Conservation (phyloP, 2,888 invertebrate species). For the Crepidodera aurea region DNA sequence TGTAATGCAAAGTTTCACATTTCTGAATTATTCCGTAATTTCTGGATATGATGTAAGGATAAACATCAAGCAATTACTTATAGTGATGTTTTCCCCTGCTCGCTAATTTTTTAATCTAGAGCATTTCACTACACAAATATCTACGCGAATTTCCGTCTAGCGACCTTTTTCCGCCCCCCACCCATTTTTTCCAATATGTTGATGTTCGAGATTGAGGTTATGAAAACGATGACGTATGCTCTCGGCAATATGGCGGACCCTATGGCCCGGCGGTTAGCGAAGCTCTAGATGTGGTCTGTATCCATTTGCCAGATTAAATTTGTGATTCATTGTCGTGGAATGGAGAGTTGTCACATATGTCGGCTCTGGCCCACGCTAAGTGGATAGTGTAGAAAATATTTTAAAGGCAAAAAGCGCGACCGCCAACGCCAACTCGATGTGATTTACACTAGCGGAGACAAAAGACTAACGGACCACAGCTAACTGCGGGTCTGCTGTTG, state of each 20-base stretch:
- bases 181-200: conserved; percentile 32
- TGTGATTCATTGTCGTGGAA: conserved; percentile 68
- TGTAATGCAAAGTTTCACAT: too few species aligned
- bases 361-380: conserved; percentile 62
- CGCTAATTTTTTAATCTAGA: too few species aligned
- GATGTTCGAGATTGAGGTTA: conserved; percentile 45
- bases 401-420: conserved; percentile 56
- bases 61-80: too few species aligned
- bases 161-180: neutral
- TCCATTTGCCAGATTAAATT: conserved; percentile 79
- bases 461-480: conserved; percentile 31
- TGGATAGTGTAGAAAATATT: conserved; percentile 61
- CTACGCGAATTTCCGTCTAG: neutral
- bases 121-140: too few species aligned
- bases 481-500: conserved; percentile 3
- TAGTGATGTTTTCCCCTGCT: too few species aligned
- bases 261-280: conserved; percentile 35
- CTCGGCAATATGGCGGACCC: conserved; percentile 59
- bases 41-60: too few species aligned
- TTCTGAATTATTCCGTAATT: too few species aligned
- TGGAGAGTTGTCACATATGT: conserved; percentile 73
- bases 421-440: conserved; percentile 42
- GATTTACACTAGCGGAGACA: conserved; percentile 49
- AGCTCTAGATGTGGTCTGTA: conserved; percentile 57
- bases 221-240: conserved; percentile 53